phyloP scores from a whole-genome alignment of 2,888 invertebrate species.

The Rhamphomyia laevipes region DNA sequence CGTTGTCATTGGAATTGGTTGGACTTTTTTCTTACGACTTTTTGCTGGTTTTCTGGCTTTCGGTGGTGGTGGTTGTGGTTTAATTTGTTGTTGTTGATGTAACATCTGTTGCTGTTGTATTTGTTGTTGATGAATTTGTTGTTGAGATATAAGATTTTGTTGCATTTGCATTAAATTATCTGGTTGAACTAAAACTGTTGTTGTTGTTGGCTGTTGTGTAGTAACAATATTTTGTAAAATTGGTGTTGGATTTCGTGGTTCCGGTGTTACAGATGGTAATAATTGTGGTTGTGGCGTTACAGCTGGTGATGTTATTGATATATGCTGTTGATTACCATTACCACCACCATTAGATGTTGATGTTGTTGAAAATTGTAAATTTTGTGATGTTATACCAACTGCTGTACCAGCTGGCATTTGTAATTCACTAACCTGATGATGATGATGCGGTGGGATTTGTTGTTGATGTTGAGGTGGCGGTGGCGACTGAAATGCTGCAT shows the following conservation, averaged over 20 bases:
- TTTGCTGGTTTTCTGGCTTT: slow-evolving; percentile 22
- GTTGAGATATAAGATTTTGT: slow-evolving; percentile 21
- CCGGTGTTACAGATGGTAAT: slow-evolving; percentile 29
- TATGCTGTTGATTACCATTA: slow-evolving; percentile 8
- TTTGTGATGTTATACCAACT: slow-evolving; percentile 18
- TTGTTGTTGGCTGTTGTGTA: slow-evolving; percentile 21
- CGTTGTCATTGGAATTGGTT: slow-evolving; percentile 1
- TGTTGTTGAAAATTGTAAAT: slow-evolving; percentile 20
- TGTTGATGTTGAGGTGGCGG: slow-evolving; percentile 21
- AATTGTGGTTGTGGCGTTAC: slow-evolving; percentile 21
- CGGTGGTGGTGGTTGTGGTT: slow-evolving; percentile 5
- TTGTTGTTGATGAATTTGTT: slow-evolving; percentile 15
- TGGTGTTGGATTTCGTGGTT: slow-evolving; percentile 32
- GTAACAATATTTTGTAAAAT: slow-evolving; percentile 26
- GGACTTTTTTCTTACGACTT: slow-evolving; percentile 21
- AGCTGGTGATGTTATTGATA: slow-evolving; percentile 11
- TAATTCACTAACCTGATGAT: slow-evolving; percentile 16
- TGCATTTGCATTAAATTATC: slow-evolving; percentile 20
- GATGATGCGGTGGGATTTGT: slow-evolving; percentile 8
- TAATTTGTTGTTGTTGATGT: slow-evolving; percentile 6
- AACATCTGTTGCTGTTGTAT: slow-evolving; percentile 8
- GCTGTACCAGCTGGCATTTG: slow-evolving; percentile 19
- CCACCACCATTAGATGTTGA: slow-evolving; percentile 12
- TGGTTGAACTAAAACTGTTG: slow-evolving; percentile 13
- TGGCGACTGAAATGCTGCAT: slow-evolving; percentile 30